Evolutionary conservation across 2,888 invertebrate genomes (phyloP).

Genomic region (Eristalis tenax): DNA sequence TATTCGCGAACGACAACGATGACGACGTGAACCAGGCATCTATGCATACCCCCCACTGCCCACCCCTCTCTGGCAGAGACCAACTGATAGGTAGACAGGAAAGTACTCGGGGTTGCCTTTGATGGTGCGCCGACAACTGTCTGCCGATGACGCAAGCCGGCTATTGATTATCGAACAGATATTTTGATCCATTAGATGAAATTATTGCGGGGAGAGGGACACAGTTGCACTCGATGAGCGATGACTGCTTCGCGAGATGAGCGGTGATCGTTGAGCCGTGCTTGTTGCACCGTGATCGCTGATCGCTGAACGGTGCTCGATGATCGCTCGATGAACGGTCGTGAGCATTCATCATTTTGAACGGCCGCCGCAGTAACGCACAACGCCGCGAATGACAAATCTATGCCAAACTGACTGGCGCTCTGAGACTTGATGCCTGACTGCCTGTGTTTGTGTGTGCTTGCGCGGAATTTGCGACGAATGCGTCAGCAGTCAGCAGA

Average conservation of each 20-base stretch:
- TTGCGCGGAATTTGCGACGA: not conserved
- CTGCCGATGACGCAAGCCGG: conserved; percentile 50
- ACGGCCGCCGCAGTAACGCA: conserved; percentile 8
- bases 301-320: too few relatives aligned
- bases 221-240: not conserved
- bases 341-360: conserved; percentile 39
- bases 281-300: not conserved
- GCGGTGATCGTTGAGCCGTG: not conserved
- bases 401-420: conserved; percentile 1
- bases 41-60: not conserved
- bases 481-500: not conserved
- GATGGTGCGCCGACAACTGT: conserved; percentile 59
- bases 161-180: conserved; percentile 63
- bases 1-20: conserved; percentile 10
- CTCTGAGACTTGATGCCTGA: conserved; percentile 18
- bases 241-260: not conserved
- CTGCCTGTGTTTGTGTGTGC: not conserved
- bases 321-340: not conserved
- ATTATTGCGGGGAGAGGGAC: conserved; percentile 14
- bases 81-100: conserved; percentile 53
- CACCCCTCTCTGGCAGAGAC: conserved; percentile 31
- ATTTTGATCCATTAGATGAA: conserved; percentile 64
- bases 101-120: conserved; percentile 38
- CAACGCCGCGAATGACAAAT: not conserved
- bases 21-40: not conserved